Evolutionary conservation across 2,113 vertebrate genomes (phyloP).

Genomic region (Datnioides undecimradiatus): DNA sequence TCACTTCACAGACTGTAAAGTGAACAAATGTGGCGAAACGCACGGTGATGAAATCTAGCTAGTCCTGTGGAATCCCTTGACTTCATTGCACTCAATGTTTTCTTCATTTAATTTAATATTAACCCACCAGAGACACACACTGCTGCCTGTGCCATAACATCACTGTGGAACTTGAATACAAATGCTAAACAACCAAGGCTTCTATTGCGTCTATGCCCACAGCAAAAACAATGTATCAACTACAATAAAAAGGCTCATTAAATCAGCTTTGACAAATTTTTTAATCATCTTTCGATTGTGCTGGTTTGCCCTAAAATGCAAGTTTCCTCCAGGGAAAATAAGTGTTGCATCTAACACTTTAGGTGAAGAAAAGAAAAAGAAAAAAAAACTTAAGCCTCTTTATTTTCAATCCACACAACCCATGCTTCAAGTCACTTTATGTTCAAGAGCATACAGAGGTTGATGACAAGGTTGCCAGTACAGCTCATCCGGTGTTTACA

Average conservation of each 20-base stretch:
- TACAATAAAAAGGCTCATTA: constrained; percentile 75
- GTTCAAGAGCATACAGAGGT: constrained; percentile 70
- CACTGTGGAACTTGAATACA: constrained; percentile 75
- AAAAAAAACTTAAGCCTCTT: constrained; percentile 73
- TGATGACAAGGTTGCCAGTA: constrained; percentile 54
- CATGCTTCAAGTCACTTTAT: constrained; percentile 78
- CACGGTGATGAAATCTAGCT: constrained; percentile 70
- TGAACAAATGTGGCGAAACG: constrained; percentile 39
- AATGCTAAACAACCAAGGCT: constrained; percentile 81
- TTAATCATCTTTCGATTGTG: constrained; percentile 14
- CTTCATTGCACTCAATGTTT: constrained; percentile 71
- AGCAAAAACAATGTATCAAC: constrained; percentile 78
- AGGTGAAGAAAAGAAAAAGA: constrained; percentile 1
- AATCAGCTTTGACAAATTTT: constrained; percentile 20
- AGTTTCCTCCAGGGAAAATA: background rate
- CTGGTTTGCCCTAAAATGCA: background rate
- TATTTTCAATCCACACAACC: constrained; percentile 81
- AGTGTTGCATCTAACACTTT: background rate
- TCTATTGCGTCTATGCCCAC: constrained; percentile 78
- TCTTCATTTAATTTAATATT: constrained; percentile 49
- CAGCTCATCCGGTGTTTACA: constrained; percentile 66
- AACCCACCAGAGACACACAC: constrained; percentile 51
- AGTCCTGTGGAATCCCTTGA: constrained; percentile 67
- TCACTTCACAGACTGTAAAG: constrained; percentile 75
- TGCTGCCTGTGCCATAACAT: constrained; percentile 81